A percentile compares a stretch with the other conserved stretches of the same genome.
Conservation (phyloP, 2,113 vertebrate species). For the Poeciliopsis prolifica region DNA sequence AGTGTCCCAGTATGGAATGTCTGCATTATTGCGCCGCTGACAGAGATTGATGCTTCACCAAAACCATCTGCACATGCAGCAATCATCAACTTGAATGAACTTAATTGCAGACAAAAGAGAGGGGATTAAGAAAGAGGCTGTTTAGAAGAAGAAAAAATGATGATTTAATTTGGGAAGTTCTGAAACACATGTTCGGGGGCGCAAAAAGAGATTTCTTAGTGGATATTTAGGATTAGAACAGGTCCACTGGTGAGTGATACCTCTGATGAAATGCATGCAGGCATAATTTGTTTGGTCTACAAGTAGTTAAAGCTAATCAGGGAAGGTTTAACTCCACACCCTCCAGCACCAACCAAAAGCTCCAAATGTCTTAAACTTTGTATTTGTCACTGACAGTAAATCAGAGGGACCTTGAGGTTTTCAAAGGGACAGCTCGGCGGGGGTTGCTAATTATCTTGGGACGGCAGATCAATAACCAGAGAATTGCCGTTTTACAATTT, state of each 20-base stretch:
- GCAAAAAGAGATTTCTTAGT: slow-evolving; percentile 19
- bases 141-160: slow-evolving; percentile 26
- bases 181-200: slow-evolving; percentile 30
- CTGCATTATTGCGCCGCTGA: slow-evolving; percentile 77
- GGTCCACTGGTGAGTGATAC: slow-evolving; percentile 41
- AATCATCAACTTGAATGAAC: slow-evolving; percentile 53
- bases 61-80: slow-evolving; percentile 72
- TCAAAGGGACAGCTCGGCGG: neutral
- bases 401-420: neutral
- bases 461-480: neutral
- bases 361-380: too few species aligned
- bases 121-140: slow-evolving; percentile 4
- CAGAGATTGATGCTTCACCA: slow-evolving; percentile 76
- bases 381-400: too few species aligned
- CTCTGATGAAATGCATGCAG: slow-evolving; percentile 22
- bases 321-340: neutral
- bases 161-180: slow-evolving; percentile 31
- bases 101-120: slow-evolving; percentile 53
- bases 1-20: slow-evolving; percentile 76
- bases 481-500: neutral
- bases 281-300: slow-evolving; percentile 21
- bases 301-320: neutral
- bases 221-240: slow-evolving; percentile 33
- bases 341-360: too few species aligned
- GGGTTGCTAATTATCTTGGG: neutral